Conservation (phyloP, 2,888 invertebrate species). For the Trichopria drosophilae region DNA sequence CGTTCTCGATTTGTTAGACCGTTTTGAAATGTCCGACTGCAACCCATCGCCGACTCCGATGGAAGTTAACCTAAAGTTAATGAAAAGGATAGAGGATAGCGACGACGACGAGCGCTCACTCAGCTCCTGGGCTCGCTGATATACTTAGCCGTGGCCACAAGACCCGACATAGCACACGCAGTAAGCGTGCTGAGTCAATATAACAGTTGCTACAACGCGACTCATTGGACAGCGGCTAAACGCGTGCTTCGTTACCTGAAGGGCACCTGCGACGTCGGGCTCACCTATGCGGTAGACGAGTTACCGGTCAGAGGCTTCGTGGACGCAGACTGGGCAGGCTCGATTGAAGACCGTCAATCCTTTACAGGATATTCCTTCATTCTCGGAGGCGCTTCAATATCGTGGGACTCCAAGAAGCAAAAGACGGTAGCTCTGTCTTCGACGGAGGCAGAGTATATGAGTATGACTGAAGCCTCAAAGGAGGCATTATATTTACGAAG, state of each 20-base stretch:
- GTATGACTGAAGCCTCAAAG: no score
- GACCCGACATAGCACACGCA: no score
- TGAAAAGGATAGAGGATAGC: not conserved
- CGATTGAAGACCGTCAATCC: no score
- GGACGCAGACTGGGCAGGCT: conserved; percentile 12
- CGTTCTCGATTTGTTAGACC: not conserved
- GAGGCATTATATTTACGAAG: no score
- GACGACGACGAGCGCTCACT: not conserved
- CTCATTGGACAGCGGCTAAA: no score
- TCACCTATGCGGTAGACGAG: conserved; percentile 1
- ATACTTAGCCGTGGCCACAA: not conserved
- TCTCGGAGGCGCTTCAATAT: no score
- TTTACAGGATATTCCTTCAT: no score
- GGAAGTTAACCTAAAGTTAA: not conserved
- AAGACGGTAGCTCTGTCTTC: conserved; percentile 38
- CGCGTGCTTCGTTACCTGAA: no score
- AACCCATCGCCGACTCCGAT: not conserved
- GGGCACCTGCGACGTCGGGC: conserved; percentile 12
- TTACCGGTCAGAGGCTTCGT: not conserved
- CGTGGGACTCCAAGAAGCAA: conserved; percentile 35
- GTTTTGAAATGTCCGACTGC: not conserved
- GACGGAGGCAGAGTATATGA: conserved; percentile 45
- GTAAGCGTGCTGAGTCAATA: no score
- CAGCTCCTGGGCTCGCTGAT: not conserved
- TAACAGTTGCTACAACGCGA: no score